phyloP scores from a whole-genome alignment of 1,140 invertebrate species.

The Apolygus lucorum region DNA sequence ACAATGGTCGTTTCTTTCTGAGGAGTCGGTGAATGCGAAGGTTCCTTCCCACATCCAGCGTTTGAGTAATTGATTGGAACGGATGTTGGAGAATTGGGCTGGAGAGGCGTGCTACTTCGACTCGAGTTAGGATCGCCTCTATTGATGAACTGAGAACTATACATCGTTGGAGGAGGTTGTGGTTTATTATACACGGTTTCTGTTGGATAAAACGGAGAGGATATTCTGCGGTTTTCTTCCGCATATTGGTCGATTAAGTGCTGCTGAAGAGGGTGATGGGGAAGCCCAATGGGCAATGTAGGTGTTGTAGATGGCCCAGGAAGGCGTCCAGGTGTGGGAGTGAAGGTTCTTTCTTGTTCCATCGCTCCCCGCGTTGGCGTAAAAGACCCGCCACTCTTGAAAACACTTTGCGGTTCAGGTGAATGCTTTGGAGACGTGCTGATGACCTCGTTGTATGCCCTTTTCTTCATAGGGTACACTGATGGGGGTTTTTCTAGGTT shows the following conservation, averaged over 20 bases:
- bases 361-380: slow-evolving; percentile 31
- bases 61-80: slow-evolving; percentile 26
- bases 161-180: slow-evolving; percentile 14
- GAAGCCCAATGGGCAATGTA: slow-evolving; percentile 22
- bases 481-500: slow-evolving; percentile 14
- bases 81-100: slow-evolving; percentile 4
- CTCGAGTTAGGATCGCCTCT: background rate
- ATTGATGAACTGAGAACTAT: slow-evolving; percentile 23
- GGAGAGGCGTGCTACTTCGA: background rate
- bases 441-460: slow-evolving; percentile 47
- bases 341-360: slow-evolving; percentile 33
- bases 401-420: slow-evolving; percentile 13
- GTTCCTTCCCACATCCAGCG: slow-evolving; percentile 10
- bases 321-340: slow-evolving; percentile 34
- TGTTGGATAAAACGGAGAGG: slow-evolving; percentile 1
- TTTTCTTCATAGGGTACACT: slow-evolving; percentile 47
- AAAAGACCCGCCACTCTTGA: slow-evolving; percentile 31
- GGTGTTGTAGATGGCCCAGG: slow-evolving; percentile 28
- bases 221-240: slow-evolving; percentile 26
- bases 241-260: slow-evolving; percentile 28
- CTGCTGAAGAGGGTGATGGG: slow-evolving; percentile 26
- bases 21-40: background rate
- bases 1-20: slow-evolving; percentile 14
- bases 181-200: slow-evolving; percentile 27
- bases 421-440: slow-evolving; percentile 21